Percentiles rank a stretch among this genome's conserved stretches.
These are phyloP conservation scores for Lutjanus campechanus DNA, from an alignment of 2,797 vertebrate genomes.

Conservation along the genomic window DNA sequence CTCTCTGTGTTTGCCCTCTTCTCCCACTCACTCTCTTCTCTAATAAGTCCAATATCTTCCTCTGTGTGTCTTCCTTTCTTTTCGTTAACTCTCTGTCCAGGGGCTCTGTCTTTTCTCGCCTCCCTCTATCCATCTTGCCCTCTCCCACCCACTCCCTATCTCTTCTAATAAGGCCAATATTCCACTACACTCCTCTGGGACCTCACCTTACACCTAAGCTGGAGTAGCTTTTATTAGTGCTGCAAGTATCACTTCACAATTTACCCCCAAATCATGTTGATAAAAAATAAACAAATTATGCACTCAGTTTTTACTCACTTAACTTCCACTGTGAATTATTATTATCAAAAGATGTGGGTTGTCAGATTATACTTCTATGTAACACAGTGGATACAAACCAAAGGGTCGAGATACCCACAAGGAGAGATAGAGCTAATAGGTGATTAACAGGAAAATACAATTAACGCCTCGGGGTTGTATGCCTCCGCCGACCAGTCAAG, in stretches of 20 bases:
- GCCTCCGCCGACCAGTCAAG: no score
- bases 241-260: slow-evolving; percentile 8
- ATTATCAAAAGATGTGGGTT: background rate
- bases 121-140: slow-evolving; percentile 62
- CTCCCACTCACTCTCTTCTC: slow-evolving; percentile 66
- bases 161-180: slow-evolving; percentile 66
- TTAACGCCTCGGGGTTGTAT: no score
- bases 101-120: slow-evolving; percentile 63
- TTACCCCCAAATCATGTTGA: slow-evolving; percentile 5
- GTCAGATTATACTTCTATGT: background rate
- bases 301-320: no score
- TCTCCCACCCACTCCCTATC: slow-evolving; percentile 66
- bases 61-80: slow-evolving; percentile 57
- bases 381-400: background rate
- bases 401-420: background rate
- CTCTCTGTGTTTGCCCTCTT: slow-evolving; percentile 58
- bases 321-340: background rate
- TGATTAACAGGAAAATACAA: background rate
- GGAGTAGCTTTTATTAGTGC: slow-evolving; percentile 14
- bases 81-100: slow-evolving; percentile 62
- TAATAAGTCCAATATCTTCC: slow-evolving; percentile 74
- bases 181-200: slow-evolving; percentile 50
- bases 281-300: background rate
- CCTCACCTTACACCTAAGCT: slow-evolving; percentile 37
- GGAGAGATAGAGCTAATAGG: background rate